Conservation (phyloP, 2,888 invertebrate species). For the Zaprionus lineosus region DNA sequence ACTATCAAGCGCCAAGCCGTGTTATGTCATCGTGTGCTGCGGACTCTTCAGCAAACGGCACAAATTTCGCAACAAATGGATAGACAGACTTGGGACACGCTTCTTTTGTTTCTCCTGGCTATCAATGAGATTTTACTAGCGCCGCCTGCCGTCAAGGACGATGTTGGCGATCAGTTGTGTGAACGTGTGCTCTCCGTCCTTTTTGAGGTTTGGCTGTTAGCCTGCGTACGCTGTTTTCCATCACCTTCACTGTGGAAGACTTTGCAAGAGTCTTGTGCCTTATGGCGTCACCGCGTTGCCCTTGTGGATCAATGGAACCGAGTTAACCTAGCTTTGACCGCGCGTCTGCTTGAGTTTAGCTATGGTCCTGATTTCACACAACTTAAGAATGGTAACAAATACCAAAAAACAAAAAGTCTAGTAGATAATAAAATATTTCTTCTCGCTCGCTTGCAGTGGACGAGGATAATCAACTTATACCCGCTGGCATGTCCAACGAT, state of each 20-base stretch:
- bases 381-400: constrained; percentile 88
- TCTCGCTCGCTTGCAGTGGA: constrained; percentile 89
- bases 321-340: constrained; percentile 94
- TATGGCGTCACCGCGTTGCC: constrained; percentile 97
- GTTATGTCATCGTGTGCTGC: constrained; percentile 93
- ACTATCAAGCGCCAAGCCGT: constrained; percentile 96
- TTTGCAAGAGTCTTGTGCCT: constrained; percentile 93
- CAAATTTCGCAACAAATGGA: constrained; percentile 90
- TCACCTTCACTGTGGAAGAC: constrained; percentile 98
- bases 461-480: constrained; percentile 92
- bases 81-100: constrained; percentile 94
- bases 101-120: constrained; percentile 93
- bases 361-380: constrained; percentile 93
- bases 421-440: background rate
- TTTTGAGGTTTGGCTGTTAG: constrained; percentile 90
- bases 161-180: constrained; percentile 97
- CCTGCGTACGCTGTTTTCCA: constrained; percentile 91
- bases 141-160: constrained; percentile 96
- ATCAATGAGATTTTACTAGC: constrained; percentile 95
- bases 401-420: too few relatives aligned
- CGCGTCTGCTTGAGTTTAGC: constrained; percentile 92
- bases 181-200: constrained; percentile 96
- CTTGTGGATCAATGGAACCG: constrained; percentile 97
- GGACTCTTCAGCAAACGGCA: constrained; percentile 91
- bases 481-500: constrained; percentile 92